Base-by-base conservation (phyloP, 2,113 vertebrate species). In the Electrona antarctica region DNA sequence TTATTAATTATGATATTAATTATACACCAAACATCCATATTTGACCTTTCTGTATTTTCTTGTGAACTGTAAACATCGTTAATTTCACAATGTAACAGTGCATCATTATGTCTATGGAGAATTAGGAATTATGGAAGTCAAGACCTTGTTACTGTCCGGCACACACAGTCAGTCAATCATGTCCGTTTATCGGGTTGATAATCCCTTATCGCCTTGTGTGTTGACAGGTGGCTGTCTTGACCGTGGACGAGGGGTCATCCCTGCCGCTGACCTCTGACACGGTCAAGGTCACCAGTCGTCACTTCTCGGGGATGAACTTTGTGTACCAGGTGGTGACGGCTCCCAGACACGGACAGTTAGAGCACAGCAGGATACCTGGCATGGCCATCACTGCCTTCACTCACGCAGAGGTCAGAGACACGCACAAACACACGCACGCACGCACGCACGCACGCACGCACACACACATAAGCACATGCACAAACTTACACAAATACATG, bases 211-310 rank as follows among this genome's bases (percentile, higher is more conserved):
- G 21, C 21, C 21, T 21, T 21, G 21, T 21, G 21, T 51, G 70
- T 10, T 15, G 87, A 11, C 49, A 56, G 51, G 86, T 93, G 15
- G 86, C 85, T 54, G 94, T 92, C 77, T 84, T 97, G 62, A 95
- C 92, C 10, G 80, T 97, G 29, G 83, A 78, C n/a, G 96, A 97
- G 90, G 95, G 95, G 3, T 91, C 92, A 1, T 95, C 93, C 0
- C 90, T 83, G 79, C 85, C 83, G 0, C 80, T 97, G 41, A 83
- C 91, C 48, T 70, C 92, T 65, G 90, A 94, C 8, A 64, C 92
- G 50, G 85, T 97, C 66, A 93, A 88, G 83, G 92, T 97, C 63
- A 67, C 86, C 57, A 93, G 75, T 84, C 87, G 85, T 58, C 93
- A 95, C 82, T 97, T 96, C 69, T 84, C 85, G 59, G 90, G 83